Conservation (phyloP, 1,140 invertebrate species). For the Ditylenchus dipsaci region DNA sequence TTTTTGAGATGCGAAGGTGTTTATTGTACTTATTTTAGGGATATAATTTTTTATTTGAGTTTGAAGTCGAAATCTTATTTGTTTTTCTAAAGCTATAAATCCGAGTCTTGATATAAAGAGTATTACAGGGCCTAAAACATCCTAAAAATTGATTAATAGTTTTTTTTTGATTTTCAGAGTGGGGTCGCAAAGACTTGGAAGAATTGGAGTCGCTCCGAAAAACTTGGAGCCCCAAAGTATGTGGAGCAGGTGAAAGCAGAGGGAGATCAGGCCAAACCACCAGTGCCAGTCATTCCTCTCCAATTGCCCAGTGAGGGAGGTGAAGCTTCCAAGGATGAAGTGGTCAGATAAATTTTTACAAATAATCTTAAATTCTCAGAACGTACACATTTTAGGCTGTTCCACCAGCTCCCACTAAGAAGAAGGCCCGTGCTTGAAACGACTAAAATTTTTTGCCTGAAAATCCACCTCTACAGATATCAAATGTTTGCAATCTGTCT, state of each 20-base stretch:
- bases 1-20: too few species aligned
- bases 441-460: too few species aligned
- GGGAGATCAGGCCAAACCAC: constrained; percentile 60
- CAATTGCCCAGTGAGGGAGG: constrained; percentile 4
- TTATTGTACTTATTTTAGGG: too few species aligned
- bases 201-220: constrained; percentile 48
- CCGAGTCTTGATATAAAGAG: too few species aligned
- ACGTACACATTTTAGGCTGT: neutral
- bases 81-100: too few species aligned
- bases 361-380: neutral
- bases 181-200: constrained; percentile 48
- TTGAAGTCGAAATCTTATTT: too few species aligned
- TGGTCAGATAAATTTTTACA: neutral
- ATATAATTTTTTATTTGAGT: too few species aligned
- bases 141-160: too few species aligned
- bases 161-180: constrained; percentile 13
- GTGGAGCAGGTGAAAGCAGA: constrained; percentile 49
- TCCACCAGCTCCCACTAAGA: neutral
- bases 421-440: neutral
- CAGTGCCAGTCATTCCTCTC: constrained; percentile 61
- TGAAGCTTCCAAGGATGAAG: neutral
- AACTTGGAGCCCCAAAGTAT: constrained; percentile 53
- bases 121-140: too few species aligned
- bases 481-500: too few species aligned
- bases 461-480: too few species aligned